Conservation (phyloP, 2,797 vertebrate species). For the Nyctalus aviator region DNA sequence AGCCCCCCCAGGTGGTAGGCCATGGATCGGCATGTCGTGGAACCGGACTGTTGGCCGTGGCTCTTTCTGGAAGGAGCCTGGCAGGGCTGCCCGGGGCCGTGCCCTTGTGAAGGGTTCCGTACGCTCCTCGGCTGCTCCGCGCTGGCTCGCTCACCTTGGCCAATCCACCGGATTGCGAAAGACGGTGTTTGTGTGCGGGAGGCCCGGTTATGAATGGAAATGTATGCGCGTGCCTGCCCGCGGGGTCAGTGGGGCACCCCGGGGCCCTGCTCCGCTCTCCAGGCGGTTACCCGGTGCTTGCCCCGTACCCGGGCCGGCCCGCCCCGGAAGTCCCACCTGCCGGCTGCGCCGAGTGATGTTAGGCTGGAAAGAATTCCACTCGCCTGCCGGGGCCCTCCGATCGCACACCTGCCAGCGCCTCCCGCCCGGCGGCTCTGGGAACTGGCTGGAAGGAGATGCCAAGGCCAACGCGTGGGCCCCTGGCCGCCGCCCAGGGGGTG, state of each 20-base stretch:
- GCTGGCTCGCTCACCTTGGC: background rate
- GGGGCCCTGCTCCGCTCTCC: background rate
- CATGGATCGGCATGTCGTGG: background rate
- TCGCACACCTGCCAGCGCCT: background rate
- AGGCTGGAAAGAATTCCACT: background rate
- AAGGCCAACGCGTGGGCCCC: background rate
- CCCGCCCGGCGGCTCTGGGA: slow-evolving; percentile 43
- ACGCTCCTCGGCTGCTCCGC: background rate
- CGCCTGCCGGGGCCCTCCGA: background rate
- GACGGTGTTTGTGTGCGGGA: background rate
- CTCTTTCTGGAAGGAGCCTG: background rate
- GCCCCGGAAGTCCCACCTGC: background rate
- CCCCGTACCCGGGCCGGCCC: background rate
- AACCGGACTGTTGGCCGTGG: background rate
- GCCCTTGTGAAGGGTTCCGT: background rate
- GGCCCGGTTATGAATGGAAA: background rate
- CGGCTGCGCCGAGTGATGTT: background rate
- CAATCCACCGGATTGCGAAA: background rate
- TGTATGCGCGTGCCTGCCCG: background rate
- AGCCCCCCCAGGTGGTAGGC: background rate
- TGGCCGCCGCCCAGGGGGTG: slow-evolving; percentile 59
- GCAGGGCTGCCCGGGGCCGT: background rate
- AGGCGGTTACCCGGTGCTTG: no score
- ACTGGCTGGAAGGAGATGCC: slow-evolving; percentile 62
- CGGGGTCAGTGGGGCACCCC: background rate